Conservation (phyloP, 2,888 invertebrate genomes). For the Ctena decussata region DNA sequence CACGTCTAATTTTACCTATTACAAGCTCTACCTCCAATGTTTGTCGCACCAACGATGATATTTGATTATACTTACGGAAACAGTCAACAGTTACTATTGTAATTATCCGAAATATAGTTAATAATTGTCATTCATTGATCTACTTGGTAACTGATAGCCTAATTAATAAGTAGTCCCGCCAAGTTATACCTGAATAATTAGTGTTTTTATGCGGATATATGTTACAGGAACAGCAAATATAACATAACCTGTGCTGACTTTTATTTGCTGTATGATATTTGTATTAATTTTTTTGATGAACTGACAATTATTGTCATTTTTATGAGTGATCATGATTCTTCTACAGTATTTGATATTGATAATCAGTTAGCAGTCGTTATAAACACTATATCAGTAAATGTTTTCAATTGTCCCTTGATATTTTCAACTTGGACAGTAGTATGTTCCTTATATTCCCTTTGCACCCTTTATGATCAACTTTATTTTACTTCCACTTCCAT, state of each 20-base stretch:
- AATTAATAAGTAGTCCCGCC: background rate
- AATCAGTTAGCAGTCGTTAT: background rate
- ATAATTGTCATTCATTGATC: constrained; percentile 10
- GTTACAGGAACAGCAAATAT: background rate
- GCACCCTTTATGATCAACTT: too few species aligned
- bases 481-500: background rate
- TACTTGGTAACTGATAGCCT: background rate
- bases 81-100: background rate
- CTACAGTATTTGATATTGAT: background rate
- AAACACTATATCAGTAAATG: too few species aligned
- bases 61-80: background rate
- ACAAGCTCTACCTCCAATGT: background rate
- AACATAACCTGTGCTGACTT: background rate
- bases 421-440: too few species aligned
- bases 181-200: background rate
- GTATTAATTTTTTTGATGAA: background rate
- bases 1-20: background rate
- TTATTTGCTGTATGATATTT: background rate
- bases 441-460: too few species aligned
- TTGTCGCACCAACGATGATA: background rate
- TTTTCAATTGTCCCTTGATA: too few species aligned
- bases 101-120: background rate
- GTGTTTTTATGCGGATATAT: background rate
- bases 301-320: background rate
- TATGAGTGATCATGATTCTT: background rate